Evolutionary conservation across 1,140 invertebrate species (phyloP).

Genomic region (Uloborus diversus): DNA sequence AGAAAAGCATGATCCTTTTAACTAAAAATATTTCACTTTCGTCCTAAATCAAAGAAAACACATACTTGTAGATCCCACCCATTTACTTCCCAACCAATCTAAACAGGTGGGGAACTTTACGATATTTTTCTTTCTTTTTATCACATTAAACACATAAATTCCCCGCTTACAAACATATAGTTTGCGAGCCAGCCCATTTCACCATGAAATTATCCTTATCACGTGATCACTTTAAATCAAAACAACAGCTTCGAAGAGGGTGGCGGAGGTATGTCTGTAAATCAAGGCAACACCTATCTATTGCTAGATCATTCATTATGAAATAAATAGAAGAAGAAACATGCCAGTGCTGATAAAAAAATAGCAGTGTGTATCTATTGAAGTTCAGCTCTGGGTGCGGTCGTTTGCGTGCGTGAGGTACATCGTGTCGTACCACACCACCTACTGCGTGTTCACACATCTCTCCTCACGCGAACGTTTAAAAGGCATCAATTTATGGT

Average conservation of each 20-base stretch:
- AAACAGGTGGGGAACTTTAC: conserved; percentile 15
- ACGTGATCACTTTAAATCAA: conserved; percentile 30
- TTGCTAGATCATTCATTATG: conserved; percentile 34
- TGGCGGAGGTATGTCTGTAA: not conserved
- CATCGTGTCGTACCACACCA: conserved; percentile 23
- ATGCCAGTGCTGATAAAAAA: conserved; percentile 4
- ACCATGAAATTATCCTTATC: not conserved
- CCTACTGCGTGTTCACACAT: conserved; percentile 20
- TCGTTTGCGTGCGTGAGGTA: conserved; percentile 20
- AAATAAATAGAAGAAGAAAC: conserved; percentile 12
- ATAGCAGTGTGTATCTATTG: conserved; percentile 15
- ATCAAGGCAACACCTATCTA: conserved; percentile 29
- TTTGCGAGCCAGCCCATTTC: not conserved
- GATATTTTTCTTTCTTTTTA: too few relatives aligned
- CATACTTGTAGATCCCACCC: conserved; percentile 23
- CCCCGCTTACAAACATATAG: not conserved
- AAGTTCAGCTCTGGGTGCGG: conserved; percentile 9
- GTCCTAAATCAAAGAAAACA: conserved; percentile 26
- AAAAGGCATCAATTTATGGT: not conserved
- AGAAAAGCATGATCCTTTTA: too few relatives aligned
- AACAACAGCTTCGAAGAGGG: not conserved
- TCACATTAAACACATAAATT: not conserved
- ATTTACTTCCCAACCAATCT: not conserved
- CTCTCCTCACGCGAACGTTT: not conserved
- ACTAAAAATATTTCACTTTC: too few relatives aligned